Evolutionary conservation across 2,113 vertebrate genomes (phyloP).

Genomic region (Coregonus clupeaformis): DNA sequence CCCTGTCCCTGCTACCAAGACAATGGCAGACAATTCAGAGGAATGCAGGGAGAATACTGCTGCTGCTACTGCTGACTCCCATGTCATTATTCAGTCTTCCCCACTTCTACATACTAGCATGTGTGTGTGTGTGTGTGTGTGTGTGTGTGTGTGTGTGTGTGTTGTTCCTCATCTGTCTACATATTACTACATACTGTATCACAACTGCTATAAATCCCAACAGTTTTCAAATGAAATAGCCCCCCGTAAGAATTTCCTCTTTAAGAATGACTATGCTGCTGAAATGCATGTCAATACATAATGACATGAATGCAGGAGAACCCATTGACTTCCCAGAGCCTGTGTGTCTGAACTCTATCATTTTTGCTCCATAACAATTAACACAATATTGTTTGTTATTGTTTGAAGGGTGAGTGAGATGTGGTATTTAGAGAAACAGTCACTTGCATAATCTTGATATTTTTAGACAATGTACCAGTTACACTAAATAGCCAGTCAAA

Average conservation of each 20-base stretch:
- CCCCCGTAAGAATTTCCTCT: no score
- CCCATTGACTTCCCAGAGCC: no score
- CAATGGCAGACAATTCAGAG: constrained; percentile 50
- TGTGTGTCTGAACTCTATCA: not conserved
- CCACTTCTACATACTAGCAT: constrained; percentile 23
- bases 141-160: not conserved
- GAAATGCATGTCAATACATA: no score
- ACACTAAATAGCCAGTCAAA: not conserved
- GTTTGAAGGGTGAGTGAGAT: no score
- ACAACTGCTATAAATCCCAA: not conserved
- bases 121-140: not conserved
- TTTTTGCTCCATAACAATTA: no score
- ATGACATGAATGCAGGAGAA: no score
- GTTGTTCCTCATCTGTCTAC: not conserved
- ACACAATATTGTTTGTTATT: no score
- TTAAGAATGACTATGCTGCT: not conserved
- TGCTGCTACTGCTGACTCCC: constrained; percentile 45
- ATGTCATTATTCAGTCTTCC: constrained; percentile 55
- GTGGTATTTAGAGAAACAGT: not conserved
- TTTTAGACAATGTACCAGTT: not conserved
- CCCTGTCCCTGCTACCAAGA: constrained; percentile 67
- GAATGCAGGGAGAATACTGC: no score
- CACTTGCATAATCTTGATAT: not conserved
- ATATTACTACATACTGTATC: constrained; percentile 8
- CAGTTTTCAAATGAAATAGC: not conserved